Evolutionary conservation across 2,888 invertebrate genomes (phyloP).

Genomic region (Prosapia bicincta): DNA sequence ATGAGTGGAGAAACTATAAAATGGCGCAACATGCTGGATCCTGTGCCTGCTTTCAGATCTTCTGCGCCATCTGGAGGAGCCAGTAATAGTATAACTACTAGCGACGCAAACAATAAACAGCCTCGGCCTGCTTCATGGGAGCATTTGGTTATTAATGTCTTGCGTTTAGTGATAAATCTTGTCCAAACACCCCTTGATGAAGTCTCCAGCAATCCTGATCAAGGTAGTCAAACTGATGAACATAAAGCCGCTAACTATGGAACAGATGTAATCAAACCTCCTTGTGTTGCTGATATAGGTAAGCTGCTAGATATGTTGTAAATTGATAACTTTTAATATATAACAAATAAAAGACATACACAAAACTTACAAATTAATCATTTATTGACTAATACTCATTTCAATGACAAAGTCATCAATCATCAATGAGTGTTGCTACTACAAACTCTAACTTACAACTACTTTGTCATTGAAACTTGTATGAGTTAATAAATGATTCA

Average conservation of each 20-base stretch:
- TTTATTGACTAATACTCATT: too few relatives aligned
- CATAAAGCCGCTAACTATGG: constrained; percentile 65
- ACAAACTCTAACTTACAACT: too few relatives aligned
- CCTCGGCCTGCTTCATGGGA: constrained; percentile 45
- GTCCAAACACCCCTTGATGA: constrained; percentile 58
- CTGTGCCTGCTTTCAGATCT: constrained; percentile 40
- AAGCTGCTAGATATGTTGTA: constrained; percentile 37
- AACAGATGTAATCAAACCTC: constrained; percentile 44
- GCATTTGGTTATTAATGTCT: constrained; percentile 64
- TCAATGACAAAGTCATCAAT: too few relatives aligned
- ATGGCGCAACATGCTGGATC: constrained; percentile 43
- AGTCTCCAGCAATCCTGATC: constrained; percentile 45
- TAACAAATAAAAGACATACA: too few relatives aligned
- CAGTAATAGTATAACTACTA: not conserved
- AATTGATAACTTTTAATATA: too few relatives aligned
- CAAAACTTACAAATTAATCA: too few relatives aligned
- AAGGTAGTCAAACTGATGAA: constrained; percentile 73
- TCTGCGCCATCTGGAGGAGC: not conserved
- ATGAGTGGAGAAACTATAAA: constrained; percentile 24
- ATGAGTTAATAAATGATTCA: too few relatives aligned
- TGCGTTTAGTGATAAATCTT: constrained; percentile 63
- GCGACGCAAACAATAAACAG: not conserved
- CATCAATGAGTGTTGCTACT: too few relatives aligned
- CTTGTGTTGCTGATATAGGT: constrained; percentile 74
- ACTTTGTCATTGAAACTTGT: too few relatives aligned